Percentiles rank a stretch among this genome's conserved stretches.
phyloP scores from a whole-genome alignment of 2,888 invertebrate genomes.

The Gastracanthus pulcherrimus region DNA sequence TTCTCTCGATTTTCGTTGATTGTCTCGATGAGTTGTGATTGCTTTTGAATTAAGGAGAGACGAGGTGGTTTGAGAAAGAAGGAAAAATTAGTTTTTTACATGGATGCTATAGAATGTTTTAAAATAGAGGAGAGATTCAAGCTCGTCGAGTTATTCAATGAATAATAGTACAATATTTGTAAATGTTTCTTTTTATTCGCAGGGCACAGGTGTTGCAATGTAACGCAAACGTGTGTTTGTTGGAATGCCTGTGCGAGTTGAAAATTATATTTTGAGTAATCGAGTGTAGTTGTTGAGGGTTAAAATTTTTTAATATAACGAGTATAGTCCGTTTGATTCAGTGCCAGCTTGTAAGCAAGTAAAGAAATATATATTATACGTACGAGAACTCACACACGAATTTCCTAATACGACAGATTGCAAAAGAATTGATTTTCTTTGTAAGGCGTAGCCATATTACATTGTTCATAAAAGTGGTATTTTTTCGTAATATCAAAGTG shows the following conservation, averaged over 20 bases:
- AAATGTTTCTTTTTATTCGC: no score
- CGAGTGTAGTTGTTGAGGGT: constrained; percentile 31
- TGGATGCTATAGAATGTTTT: no score
- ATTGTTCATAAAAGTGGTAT: not conserved
- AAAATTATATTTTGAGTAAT: constrained; percentile 42
- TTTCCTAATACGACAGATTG: no score
- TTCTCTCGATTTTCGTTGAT: no score
- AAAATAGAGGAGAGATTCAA: no score
- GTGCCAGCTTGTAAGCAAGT: constrained; percentile 24
- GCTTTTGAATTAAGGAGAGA: no score
- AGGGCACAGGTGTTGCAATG: not conserved
- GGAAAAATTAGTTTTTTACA: no score
- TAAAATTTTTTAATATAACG: constrained; percentile 31
- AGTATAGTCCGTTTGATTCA: constrained; percentile 5
- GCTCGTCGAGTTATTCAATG: no score
- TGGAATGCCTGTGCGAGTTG: not conserved
- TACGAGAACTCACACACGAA: not conserved
- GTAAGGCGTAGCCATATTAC: not conserved
- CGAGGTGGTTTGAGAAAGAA: no score
- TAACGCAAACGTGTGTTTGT: no score
- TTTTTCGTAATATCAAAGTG: not conserved
- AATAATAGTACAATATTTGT: no score
- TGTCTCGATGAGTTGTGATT: no score
- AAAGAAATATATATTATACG: not conserved
- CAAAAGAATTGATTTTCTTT: constrained; percentile 15